These are phyloP conservation scores for Oreamnos americanus DNA, from an alignment of 2,113 vertebrate species.

Conservation along the genomic window DNA sequence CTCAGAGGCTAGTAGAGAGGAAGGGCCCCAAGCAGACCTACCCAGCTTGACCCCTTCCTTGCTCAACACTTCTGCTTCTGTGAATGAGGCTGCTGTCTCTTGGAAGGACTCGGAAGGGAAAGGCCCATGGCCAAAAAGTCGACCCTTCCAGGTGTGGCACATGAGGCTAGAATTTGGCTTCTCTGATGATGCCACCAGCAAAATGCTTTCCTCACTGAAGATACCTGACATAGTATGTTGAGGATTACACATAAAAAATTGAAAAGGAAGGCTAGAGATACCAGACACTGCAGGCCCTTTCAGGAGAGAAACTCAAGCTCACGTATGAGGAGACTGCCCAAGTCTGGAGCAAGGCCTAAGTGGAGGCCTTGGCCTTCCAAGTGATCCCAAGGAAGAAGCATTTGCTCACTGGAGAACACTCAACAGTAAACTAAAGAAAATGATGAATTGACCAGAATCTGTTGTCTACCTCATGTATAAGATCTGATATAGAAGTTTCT, in stretches of 20 bases:
- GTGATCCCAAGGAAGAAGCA: conserved; percentile 83
- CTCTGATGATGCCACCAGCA: conserved; percentile 76
- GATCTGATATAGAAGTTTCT: not conserved
- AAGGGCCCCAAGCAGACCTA: not conserved
- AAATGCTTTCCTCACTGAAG: conserved; percentile 80
- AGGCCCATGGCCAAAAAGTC: not conserved
- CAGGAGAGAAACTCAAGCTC: conserved; percentile 87
- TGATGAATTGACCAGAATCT: not conserved
- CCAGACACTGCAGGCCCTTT: conserved; percentile 85
- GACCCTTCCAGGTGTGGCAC: conserved; percentile 53
- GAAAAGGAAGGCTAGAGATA: conserved; percentile 89
- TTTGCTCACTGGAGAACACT: conserved; percentile 85
- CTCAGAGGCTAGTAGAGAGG: not conserved
- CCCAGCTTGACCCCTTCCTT: fast-evolving
- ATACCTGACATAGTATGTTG: conserved; percentile 84
- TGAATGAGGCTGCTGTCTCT: conserved; percentile 71
- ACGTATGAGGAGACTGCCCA: conserved; percentile 85
- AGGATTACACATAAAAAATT: conserved; percentile 83
- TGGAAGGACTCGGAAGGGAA: conserved; percentile 69
- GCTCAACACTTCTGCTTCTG: conserved; percentile 27
- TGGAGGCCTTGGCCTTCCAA: conserved; percentile 80
- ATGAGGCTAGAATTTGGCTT: conserved; percentile 88
- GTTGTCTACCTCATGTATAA: not conserved
- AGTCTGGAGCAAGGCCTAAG: conserved; percentile 80
- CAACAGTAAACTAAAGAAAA: conserved; percentile 81